Conservation (phyloP, 2,888 invertebrate genomes). For the Polylopha cassiicola region DNA sequence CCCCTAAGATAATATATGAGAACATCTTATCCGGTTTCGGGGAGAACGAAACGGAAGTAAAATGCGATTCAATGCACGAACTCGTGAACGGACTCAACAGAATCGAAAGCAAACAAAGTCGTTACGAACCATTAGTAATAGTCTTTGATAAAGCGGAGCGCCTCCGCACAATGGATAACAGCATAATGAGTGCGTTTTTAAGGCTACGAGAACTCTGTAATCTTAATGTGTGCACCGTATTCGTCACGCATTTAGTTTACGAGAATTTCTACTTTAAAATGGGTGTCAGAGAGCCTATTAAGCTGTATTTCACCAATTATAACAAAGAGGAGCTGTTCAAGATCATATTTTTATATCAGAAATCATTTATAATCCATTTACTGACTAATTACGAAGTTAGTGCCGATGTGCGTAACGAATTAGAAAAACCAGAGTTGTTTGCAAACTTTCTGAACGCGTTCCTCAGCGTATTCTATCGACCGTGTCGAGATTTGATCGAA, state of each 20-base stretch:
- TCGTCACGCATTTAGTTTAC: conserved; percentile 87
- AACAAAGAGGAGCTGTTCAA: conserved; percentile 81
- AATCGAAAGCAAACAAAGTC: conserved; percentile 39
- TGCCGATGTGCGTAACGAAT: conserved; percentile 43
- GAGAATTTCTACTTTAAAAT: conserved; percentile 87
- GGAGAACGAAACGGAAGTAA: conserved; percentile 57
- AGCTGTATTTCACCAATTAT: conserved; percentile 88
- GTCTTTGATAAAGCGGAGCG: conserved; percentile 90
- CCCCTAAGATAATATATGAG: conserved; percentile 85
- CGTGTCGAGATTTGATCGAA: conserved; percentile 91
- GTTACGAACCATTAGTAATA: conserved; percentile 75
- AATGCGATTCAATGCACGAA: conserved; percentile 83
- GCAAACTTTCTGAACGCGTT: conserved; percentile 88
- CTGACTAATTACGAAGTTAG: conserved; percentile 44
- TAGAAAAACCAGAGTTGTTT: conserved; percentile 79
- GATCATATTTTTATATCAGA: conserved; percentile 61
- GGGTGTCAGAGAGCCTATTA: conserved; percentile 83
- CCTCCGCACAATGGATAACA: conserved; percentile 84
- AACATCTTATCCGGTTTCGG: conserved; percentile 80
- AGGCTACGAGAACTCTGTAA: conserved; percentile 84
- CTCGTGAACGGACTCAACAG: conserved; percentile 74
- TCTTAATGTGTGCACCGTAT: conserved; percentile 84
- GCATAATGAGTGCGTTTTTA: conserved; percentile 84
- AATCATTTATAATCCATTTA: conserved; percentile 49
- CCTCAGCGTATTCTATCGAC: conserved; percentile 88